Evolutionary conservation across 1,140 invertebrate genomes (phyloP), one percentile per base, ranked within the genome.

Genomic region (Nasonia vitripennis): DNA sequence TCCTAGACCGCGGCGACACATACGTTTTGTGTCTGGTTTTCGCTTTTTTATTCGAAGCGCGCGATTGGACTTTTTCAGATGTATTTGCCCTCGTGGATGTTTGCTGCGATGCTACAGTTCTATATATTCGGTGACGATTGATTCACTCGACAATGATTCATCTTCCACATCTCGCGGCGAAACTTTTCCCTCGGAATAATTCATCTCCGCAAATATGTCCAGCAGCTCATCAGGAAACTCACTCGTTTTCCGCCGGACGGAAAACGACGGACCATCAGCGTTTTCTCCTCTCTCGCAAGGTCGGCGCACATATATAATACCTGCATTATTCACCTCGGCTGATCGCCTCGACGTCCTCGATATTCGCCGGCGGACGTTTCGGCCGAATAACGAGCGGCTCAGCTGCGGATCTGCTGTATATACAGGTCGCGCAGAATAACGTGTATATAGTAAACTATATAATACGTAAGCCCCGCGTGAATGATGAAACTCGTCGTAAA

Each of bases 311-410:
- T 62, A 20, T 9, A 62, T n/a, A 62, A 62, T 62, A 62, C 68
- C 9, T 31, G 10, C 27, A 71, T 71, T 71, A 31, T 71, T 71
- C 68, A 31, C 17, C 68, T 62, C 20, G 55, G 55, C 17, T 62
- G 6, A 62, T 62, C 17, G 17, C 20, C 17, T 62, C 20, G 55
- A 17, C 55, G 14, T 4, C 55, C 55, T 62, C 20, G 55, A 62
- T 62, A 62, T 20, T n/a, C 17, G 51, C 51, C 3, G 14, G 14
- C 17, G 11, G 14, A 17, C 51, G 51, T 55, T 55, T 70, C 67
- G 67, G 2, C 73, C 73, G 12, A 75, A 45, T 45, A 45, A 75
- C 73, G 73, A 75, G 73, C 73, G 73, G 37, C 73, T 75, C 37
- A 75, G 73, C 73, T 45, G 27, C 27, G 73, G 73, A 45, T n/a